Base-by-base conservation (phyloP, 1,140 invertebrate genomes). In the Drosophila tristis region DNA sequence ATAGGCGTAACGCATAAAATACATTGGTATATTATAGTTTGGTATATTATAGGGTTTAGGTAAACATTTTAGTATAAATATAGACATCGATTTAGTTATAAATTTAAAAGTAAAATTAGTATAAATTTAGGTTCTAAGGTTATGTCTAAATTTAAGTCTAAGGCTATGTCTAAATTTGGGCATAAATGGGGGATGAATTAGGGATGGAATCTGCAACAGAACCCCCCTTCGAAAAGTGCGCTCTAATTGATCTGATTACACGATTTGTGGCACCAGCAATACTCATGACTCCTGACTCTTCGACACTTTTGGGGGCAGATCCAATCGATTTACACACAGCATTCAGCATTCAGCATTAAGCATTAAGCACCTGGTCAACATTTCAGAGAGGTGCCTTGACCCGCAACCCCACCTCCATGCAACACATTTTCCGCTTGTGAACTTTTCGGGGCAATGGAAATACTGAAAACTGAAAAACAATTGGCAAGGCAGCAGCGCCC, bases 191-290 rank as follows among this genome's bases (percentile, higher is more conserved):
- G 11, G 11, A 39, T 11, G 0, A 39, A 39, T 39, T 11, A 0
- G 4, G 11, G 1, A 5, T 11, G 2, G 4, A 39, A 39, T 39
- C 2, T 35, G 31, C 31, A 2, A 35, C 31, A 11, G 3, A 39
- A 13, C 2, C 11, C 11, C 26, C 64, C 29, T 50, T 42, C 49
- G 23, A 44, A 72, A 60, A 75, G 64, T 85, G 86, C 74, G 68
- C 62, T 66, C 78, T 86, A 85, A 85, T 85, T 85, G 81, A 82
- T 82, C 80, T 75, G 80, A 84, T 82, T 75, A 80, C 61, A 80
- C 29, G 53, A 53, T 54, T 72, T 61, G 57, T 47, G 64, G 45
- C 57, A 39, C 11, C 35, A 13, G 35, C 35, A 39, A 39, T 11
- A 13, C 35, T 13, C 35, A 39, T 39, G 35, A 39, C 35, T 39